A percentile compares a stretch with the other conserved stretches of the same genome.
phyloP scores from a whole-genome alignment of 2,888 invertebrate genomes.

The Sminthurinus aureus region DNA sequence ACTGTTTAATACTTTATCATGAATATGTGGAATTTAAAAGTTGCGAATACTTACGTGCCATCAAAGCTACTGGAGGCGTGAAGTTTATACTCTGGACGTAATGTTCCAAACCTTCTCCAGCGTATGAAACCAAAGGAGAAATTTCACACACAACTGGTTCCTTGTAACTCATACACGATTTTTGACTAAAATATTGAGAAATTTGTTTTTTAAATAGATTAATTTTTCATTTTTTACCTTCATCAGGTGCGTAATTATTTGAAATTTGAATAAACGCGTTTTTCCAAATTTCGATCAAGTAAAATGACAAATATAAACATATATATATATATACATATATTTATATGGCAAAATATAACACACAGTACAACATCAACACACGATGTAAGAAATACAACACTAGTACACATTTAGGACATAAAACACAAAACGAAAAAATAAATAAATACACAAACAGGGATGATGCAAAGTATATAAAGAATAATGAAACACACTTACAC shows the following conservation, averaged over 20 bases:
- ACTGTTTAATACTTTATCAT: slow-evolving; percentile 14
- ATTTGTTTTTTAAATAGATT: too few relatives aligned
- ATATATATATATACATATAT: neutral
- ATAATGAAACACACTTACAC: slow-evolving; percentile 57
- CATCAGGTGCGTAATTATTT: too few relatives aligned
- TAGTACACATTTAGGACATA: neutral
- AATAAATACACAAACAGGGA: slow-evolving; percentile 5
- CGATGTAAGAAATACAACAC: neutral
- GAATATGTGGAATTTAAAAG: too few relatives aligned
- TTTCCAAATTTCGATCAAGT: too few relatives aligned
- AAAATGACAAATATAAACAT: too few relatives aligned
- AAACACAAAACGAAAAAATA: neutral
- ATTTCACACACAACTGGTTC: slow-evolving; percentile 77
- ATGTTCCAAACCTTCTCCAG: slow-evolving; percentile 82
- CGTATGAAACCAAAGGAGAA: slow-evolving; percentile 88
- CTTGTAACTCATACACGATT: slow-evolving; percentile 63
- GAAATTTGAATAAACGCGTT: too few relatives aligned
- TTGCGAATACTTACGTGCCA: neutral
- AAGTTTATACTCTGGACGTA: slow-evolving; percentile 74
- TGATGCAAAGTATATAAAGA: too few relatives aligned
- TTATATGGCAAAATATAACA: slow-evolving; percentile 8
- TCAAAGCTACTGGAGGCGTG: slow-evolving; percentile 68
- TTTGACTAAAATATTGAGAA: slow-evolving; percentile 62
- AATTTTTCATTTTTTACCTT: too few relatives aligned
- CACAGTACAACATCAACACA: slow-evolving; percentile 13